Evolutionary conservation across 2,113 vertebrate genomes (phyloP).

Genomic region (Genyomyrus donnyi): DNA sequence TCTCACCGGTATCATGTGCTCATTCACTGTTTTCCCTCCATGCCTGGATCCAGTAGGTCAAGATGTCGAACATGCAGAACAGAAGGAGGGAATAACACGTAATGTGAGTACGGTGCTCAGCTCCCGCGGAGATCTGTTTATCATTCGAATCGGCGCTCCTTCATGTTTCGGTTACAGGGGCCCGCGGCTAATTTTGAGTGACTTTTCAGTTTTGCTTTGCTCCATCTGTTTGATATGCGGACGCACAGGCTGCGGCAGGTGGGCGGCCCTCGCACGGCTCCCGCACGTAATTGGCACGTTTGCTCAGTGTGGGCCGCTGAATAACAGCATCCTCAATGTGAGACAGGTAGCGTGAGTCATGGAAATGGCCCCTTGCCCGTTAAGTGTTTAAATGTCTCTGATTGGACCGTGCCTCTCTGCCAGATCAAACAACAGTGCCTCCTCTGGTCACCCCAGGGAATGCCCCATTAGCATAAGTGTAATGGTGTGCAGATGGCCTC

Average conservation of each 20-base stretch:
- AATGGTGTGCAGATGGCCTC: background rate
- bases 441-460: background rate
- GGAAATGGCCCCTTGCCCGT: background rate
- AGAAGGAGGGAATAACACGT: background rate
- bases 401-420: background rate
- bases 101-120: background rate
- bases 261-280: background rate
- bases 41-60: background rate
- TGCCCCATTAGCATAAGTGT: too few species aligned
- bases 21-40: background rate
- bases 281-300: background rate
- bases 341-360: background rate
- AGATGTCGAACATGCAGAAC: background rate
- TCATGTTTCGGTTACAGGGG: background rate
- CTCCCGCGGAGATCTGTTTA: background rate
- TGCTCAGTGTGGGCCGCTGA: background rate
- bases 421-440: background rate
- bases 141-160: background rate
- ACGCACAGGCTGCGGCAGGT: background rate
- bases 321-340: background rate
- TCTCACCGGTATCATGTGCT: background rate
- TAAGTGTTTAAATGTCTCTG: background rate
- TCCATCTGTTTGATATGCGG: background rate
- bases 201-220: background rate
- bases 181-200: constrained; percentile 9